Conservation (phyloP, 1,140 invertebrate genomes). For the Pseudomyrmex gracilis region DNA sequence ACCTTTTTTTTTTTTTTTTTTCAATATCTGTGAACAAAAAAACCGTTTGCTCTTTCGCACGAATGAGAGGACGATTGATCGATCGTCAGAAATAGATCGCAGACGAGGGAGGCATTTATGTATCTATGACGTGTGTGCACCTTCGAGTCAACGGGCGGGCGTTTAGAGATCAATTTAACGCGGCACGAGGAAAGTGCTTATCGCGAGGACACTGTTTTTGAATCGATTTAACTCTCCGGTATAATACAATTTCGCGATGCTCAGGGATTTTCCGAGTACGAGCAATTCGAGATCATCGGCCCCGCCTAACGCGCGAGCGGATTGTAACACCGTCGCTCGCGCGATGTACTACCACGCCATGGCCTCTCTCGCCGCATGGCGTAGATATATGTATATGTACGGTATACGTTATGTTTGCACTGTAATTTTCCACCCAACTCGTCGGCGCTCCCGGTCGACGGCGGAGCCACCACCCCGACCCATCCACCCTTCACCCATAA, state of each 20-base stretch:
- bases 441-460: constrained; percentile 69
- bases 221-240: neutral
- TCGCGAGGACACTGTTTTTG: neutral
- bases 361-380: constrained; percentile 25
- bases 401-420: constrained; percentile 79
- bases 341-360: constrained; percentile 54
- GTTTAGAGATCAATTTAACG: neutral
- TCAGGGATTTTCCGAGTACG: constrained; percentile 58
- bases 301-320: constrained; percentile 64
- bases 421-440: constrained; percentile 78
- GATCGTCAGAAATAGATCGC: neutral
- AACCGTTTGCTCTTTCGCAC: neutral
- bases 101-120: neutral
- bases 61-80: neutral
- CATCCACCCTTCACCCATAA: constrained; percentile 68
- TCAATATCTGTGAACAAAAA: neutral
- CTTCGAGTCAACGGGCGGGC: neutral
- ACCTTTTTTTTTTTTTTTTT: neutral
- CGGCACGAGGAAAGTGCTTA: neutral
- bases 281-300: constrained; percentile 71
- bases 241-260: constrained; percentile 22
- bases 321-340: constrained; percentile 28
- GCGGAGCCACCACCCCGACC: constrained; percentile 52
- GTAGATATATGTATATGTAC: constrained; percentile 30
- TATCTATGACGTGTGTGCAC: neutral